Base-by-base conservation (phyloP, 2,888 invertebrate genomes). In the Agonopterix alstromeriana region DNA sequence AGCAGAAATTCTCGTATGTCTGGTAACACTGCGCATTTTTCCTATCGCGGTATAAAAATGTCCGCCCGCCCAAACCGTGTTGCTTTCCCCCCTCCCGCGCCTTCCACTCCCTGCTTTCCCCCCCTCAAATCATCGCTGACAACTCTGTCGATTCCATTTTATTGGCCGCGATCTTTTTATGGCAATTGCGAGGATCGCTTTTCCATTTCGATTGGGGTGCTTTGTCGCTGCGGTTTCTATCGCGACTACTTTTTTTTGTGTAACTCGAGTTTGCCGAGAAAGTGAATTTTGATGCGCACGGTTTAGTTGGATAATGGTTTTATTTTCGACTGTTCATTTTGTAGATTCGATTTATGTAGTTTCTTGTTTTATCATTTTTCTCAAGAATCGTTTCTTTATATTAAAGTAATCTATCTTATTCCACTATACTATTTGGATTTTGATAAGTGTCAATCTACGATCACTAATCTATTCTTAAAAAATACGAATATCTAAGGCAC, bases 11-110 rank as follows among this genome's bases (percentile, higher is more conserved):
- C 27, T 27, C 27, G 1, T 1, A 27, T 7, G 27, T 27, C 27
- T 27, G 67, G 61, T 65, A 38, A 38, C 65, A 27, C 27, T 27
- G 27, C 56, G 61, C 66, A 74, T 41, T 80, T 82, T 81, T 80
- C 74, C 75, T 61, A 63, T 63, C 67, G 62, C 67, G 62, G 71
- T 65, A 76, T 77, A 82, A 84, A 85, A 83, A 82, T 75, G 66
- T 67, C 75, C 78, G 76, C 78, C 86, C 87, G 87, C 87, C 87
- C 86, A 82, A 84, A 86, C 83, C 86, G 65, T 87, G 87, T 88
- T 60, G 50, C 57, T 27, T 27, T 27, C 48, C 55, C 61, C 58
- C 56, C 58, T 54, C 63, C 61, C 65, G 56, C 56, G 42, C 57
- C 48, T 53, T 10, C 58, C 49, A 58, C 53, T 51, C 58, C 58